Evolutionary conservation across 1,140 invertebrate species (phyloP), one percentile per base, ranked within the genome.

Genomic region (Hylyphantes graminicola): DNA sequence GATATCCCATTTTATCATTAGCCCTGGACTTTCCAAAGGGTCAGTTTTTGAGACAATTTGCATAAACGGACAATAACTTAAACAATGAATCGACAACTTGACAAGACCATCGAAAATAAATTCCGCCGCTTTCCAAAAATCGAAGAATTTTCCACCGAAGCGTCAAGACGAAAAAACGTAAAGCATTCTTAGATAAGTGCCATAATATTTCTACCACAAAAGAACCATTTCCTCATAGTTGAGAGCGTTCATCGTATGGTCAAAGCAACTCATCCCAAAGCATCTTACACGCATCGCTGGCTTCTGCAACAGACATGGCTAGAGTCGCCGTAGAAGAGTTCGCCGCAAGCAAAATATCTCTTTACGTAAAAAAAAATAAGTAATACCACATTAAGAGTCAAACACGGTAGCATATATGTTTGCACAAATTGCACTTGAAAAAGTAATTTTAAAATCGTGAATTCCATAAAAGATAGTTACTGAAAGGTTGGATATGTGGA

Each of bases 251-350:
- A 78, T 2, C 1, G 35, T 35, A 35, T 78, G 76, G 76, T 78
- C 77, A 80, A 80, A 70, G 59, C 77, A 80, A 35, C 63, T 70
- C 65, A 80, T 70, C 77, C 77, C 68, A 35, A n/a, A n/a, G 51
- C 65, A 59, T 68, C 59, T 50, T 80, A 57, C 77, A 80, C 63
- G 77, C 65, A 80, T 80, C 65, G 70, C 77, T 67, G 67, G 53
- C 13, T 80, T 54, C 59, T 70, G 13, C 77, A 64, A 59, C 65
- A 59, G 63, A 80, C 77, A 80, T 51, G 54, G 55, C 51, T n/a
- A 80, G 55, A 74, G 35, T 35, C 35, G 35, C 35, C 35, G 35
- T 35, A 35, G 35, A 35, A 35, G 35, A 35, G 12, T 17, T n/a
- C 35, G 76, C 76, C 76, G 48, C 63, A 8, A 78, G 76, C 76